A percentile compares a stretch with the other conserved stretches of the same genome.
phyloP scores from a whole-genome alignment of 1,140 invertebrate species.

The Zaprionus ghesquierei region DNA sequence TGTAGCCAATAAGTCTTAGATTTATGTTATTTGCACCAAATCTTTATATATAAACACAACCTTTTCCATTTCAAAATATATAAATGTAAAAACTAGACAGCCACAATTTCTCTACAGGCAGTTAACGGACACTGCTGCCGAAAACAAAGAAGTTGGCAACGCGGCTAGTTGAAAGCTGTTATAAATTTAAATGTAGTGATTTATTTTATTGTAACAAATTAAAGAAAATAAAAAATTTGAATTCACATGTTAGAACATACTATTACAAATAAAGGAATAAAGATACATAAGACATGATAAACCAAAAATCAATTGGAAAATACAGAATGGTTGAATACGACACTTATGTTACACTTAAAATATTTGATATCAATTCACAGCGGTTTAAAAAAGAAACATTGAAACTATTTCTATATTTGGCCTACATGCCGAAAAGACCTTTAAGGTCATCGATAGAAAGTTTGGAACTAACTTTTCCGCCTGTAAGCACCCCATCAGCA shows the following conservation, averaged over 20 bases:
- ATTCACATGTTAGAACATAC: background rate
- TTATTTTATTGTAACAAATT: background rate
- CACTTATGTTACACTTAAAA: background rate
- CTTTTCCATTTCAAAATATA: background rate
- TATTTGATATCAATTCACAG: conserved; percentile 6
- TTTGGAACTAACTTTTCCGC: conserved; percentile 87
- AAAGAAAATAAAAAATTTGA: background rate
- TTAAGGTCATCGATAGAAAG: conserved; percentile 90
- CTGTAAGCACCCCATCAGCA: conserved; percentile 89
- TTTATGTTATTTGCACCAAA: background rate
- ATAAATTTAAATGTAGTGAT: background rate
- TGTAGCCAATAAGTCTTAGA: conserved; percentile 29
- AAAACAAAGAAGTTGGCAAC: background rate
- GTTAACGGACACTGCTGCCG: background rate
- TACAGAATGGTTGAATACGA: background rate
- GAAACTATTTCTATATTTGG: background rate
- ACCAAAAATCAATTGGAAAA: background rate
- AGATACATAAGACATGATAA: background rate
- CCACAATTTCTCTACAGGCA: background rate
- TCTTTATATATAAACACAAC: conserved; percentile 2
- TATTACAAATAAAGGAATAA: background rate
- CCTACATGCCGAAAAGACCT: conserved; percentile 87
- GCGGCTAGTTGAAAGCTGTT: background rate
- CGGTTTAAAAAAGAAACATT: background rate
- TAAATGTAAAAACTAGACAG: background rate